These are phyloP conservation scores for Butorides virescens DNA, from an alignment of 2,113 vertebrate species.

Conservation along the genomic window DNA sequence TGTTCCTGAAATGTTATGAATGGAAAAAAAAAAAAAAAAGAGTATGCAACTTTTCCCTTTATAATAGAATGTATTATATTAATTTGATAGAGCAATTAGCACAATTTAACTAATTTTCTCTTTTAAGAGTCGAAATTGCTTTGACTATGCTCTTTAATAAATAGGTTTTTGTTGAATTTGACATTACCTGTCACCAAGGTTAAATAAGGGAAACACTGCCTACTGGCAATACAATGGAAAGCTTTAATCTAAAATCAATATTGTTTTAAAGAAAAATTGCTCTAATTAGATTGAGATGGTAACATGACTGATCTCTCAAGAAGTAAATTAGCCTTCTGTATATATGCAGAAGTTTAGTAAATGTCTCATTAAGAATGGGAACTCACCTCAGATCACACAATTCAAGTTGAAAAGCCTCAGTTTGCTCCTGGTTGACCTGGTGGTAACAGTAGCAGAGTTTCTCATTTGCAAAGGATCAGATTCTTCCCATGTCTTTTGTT, in stretches of 20 bases:
- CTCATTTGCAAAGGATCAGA: background rate
- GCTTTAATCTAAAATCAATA: conserved; percentile 74
- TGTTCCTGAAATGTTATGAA: background rate
- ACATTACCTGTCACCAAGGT: conserved; percentile 35
- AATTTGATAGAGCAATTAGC: conserved; percentile 12
- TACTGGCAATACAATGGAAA: conserved; percentile 59
- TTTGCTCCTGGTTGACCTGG: background rate
- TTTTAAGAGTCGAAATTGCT: background rate
- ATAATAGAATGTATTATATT: background rate
- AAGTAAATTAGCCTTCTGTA: conserved; percentile 40
- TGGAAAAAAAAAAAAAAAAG: background rate
- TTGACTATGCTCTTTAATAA: background rate
- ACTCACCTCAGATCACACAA: background rate
- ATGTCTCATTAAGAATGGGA: conserved; percentile 1
- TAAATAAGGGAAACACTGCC: conserved; percentile 42
- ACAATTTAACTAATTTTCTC: conserved; percentile 9
- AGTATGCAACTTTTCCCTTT: background rate
- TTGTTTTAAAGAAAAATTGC: conserved; percentile 72
- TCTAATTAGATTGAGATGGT: conserved; percentile 68
- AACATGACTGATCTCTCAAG: conserved; percentile 32
- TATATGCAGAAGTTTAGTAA: conserved; percentile 20
- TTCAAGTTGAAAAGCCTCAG: background rate
- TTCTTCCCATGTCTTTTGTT: background rate
- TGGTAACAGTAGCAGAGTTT: background rate
- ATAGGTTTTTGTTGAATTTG: background rate